A percentile compares a stretch with the other conserved stretches of the same genome.
phyloP scores from a whole-genome alignment of 2,888 invertebrate genomes.

The Mesorhabditis belari region DNA sequence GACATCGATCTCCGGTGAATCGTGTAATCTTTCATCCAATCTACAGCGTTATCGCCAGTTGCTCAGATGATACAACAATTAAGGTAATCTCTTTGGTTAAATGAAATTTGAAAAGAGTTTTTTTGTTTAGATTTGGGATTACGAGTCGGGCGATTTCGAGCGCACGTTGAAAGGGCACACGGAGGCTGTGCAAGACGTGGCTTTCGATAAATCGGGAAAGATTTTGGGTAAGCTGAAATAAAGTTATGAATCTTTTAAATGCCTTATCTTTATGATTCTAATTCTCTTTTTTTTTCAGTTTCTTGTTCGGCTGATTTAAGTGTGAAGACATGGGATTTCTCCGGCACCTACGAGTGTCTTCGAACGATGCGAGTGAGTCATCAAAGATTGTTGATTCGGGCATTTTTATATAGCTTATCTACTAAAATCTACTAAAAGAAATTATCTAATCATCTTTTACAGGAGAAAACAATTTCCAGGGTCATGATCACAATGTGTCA shows the following conservation, averaged over 20 bases:
- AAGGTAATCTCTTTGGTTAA: background rate
- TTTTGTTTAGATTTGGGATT: background rate
- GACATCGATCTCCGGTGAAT: too few relatives aligned
- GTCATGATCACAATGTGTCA: background rate
- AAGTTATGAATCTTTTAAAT: too few relatives aligned
- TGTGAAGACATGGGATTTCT: background rate
- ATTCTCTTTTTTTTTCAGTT: background rate
- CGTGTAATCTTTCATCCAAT: background rate
- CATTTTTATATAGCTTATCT: too few relatives aligned
- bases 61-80: background rate
- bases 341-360: too few relatives aligned
- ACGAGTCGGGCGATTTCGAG: background rate
- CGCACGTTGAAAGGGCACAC: background rate
- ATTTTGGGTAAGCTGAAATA: too few relatives aligned
- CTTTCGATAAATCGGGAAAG: background rate
- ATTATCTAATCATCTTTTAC: too few relatives aligned
- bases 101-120: too few relatives aligned
- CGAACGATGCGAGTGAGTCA: too few relatives aligned
- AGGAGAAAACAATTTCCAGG: too few relatives aligned
- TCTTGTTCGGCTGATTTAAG: background rate
- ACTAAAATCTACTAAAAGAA: too few relatives aligned
- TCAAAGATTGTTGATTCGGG: too few relatives aligned
- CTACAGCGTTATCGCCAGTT: background rate
- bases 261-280: background rate
- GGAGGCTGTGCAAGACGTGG: background rate